A percentile compares a stretch with the other conserved stretches of the same genome.
phyloP scores from a whole-genome alignment of 1,140 invertebrate species.

The Callitettix versicolor region DNA sequence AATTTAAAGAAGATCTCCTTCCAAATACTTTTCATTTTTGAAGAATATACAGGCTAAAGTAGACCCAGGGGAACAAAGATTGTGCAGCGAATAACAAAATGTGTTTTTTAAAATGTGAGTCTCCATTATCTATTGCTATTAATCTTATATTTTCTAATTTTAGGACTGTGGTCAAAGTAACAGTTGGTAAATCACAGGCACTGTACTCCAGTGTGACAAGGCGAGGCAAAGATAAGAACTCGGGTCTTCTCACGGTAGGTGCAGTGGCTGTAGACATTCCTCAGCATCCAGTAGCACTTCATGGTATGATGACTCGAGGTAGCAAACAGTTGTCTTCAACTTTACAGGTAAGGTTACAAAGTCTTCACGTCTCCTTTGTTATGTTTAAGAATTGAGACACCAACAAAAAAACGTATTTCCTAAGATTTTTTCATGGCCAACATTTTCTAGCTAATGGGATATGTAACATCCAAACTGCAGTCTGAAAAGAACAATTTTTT shows the following conservation, averaged over 20 bases:
- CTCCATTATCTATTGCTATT: too few species aligned
- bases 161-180: conserved; percentile 87
- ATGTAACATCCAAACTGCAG: too few species aligned
- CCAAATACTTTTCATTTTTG: too few species aligned
- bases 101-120: too few species aligned
- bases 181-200: conserved; percentile 83
- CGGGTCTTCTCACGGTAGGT: conserved; percentile 75
- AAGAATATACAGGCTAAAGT: too few species aligned
- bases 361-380: neutral
- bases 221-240: conserved; percentile 73
- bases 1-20: conserved; percentile 7
- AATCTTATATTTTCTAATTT: conserved; percentile 21
- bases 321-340: conserved; percentile 88
- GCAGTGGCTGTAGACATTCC: conserved; percentile 88
- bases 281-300: conserved; percentile 89
- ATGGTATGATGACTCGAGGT: conserved; percentile 93
- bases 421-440: too few species aligned
- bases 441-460: too few species aligned
- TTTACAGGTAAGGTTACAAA: conserved; percentile 46
- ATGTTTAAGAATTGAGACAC: neutral
- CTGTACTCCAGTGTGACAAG: conserved; percentile 75
- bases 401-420: too few species aligned
- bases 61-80: too few species aligned
- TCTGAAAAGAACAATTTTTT: too few species aligned
- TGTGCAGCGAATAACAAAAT: too few species aligned